These are phyloP conservation scores for Entomobrya multifasciata DNA, from an alignment of 2,888 invertebrate species.

Conservation along the genomic window DNA sequence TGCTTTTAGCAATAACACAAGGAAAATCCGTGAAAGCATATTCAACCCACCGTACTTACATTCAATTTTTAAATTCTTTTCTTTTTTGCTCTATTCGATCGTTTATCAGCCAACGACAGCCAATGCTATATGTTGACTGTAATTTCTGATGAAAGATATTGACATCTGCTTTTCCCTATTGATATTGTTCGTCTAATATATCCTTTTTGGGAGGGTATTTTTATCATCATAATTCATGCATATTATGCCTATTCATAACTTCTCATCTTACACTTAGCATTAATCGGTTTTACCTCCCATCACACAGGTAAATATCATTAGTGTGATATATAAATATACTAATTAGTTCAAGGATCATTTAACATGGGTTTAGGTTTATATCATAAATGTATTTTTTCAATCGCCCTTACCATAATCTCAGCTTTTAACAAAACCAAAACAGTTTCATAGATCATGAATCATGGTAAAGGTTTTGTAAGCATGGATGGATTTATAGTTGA, in stretches of 20 bases:
- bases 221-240: background rate
- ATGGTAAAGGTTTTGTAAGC: too few species aligned
- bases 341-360: slow-evolving; percentile 66
- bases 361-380: slow-evolving; percentile 6
- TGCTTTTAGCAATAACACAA: background rate
- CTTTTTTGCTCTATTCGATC: background rate
- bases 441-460: too few species aligned
- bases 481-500: too few species aligned
- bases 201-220: background rate
- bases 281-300: background rate
- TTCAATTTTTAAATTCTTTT: slow-evolving; percentile 44
- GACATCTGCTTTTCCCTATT: slow-evolving; percentile 45
- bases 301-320: slow-evolving; percentile 53
- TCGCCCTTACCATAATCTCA: background rate
- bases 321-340: slow-evolving; percentile 25
- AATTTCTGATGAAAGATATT: slow-evolving; percentile 8
- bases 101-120: background rate
- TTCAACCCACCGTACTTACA: slow-evolving; percentile 52
- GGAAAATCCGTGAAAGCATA: slow-evolving; percentile 46
- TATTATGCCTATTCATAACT: background rate
- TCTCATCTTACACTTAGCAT: background rate
- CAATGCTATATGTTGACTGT: background rate
- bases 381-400: background rate
- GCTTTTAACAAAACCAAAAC: background rate
- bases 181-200: background rate